Evolutionary conservation across 2,797 vertebrate species (phyloP).

Genomic region (Clamator glandarius): DNA sequence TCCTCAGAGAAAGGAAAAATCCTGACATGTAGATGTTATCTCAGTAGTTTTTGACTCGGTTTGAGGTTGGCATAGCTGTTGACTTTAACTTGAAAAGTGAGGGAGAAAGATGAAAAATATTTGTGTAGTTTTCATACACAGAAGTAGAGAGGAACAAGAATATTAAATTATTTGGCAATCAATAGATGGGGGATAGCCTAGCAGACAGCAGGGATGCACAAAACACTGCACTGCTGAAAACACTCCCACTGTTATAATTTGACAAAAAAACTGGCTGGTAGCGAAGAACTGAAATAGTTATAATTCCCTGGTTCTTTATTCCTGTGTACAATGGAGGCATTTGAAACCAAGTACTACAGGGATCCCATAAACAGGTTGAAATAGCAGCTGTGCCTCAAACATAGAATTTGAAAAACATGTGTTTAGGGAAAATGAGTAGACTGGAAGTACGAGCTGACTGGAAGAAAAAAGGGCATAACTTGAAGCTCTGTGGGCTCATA

Average conservation of each 20-base stretch:
- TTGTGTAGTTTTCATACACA: background rate
- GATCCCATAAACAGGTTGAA: constrained; percentile 14
- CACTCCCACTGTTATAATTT: background rate
- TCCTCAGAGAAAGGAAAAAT: background rate
- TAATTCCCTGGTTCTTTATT: constrained; percentile 31
- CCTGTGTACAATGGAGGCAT: background rate
- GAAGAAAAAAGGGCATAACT: background rate
- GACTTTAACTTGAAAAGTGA: background rate
- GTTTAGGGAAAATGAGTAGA: background rate
- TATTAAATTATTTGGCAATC: background rate
- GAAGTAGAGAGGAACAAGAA: background rate
- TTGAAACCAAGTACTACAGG: background rate
- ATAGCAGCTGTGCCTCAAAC: constrained; percentile 16
- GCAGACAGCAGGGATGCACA: background rate
- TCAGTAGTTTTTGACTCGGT: background rate
- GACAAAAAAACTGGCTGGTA: background rate
- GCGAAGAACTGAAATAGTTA: background rate
- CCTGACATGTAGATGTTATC: background rate
- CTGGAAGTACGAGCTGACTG: background rate
- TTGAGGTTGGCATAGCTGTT: background rate
- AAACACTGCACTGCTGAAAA: background rate
- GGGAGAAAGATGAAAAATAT: background rate
- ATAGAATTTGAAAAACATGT: background rate
- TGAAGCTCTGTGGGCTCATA: background rate
- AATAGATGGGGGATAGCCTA: background rate